Percentiles rank a stretch among this genome's conserved stretches.
Conservation (phyloP, 2,888 invertebrate genomes). For the Gibbula magus region DNA sequence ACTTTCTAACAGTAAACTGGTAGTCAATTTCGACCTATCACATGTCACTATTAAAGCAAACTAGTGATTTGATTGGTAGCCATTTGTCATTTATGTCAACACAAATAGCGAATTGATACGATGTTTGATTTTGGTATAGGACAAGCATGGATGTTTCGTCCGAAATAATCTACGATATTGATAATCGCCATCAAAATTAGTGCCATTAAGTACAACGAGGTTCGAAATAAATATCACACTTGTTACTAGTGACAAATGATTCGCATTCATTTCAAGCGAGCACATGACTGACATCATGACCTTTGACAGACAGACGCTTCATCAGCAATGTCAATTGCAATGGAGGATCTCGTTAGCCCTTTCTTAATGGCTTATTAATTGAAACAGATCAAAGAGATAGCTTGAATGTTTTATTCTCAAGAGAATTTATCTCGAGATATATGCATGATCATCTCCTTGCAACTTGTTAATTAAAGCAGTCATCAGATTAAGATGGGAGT, state of each 20-base stretch:
- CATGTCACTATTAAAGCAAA: background rate
- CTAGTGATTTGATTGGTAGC: background rate
- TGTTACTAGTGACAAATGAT: conserved; percentile 1
- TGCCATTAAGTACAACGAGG: background rate
- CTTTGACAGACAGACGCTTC: background rate
- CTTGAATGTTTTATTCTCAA: conserved; percentile 2
- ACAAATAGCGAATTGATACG: no score
- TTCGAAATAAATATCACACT: conserved; percentile 11
- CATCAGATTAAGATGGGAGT: background rate
- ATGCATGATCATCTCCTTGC: conserved; percentile 3
- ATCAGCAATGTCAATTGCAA: conserved; percentile 7
- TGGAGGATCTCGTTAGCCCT: conserved; percentile 10
- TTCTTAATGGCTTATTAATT: conserved; percentile 16
- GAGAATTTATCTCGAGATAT: conserved; percentile 1
- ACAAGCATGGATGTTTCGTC: no score
- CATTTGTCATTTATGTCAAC: conserved; percentile 2
- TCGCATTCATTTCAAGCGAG: background rate
- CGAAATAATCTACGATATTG: background rate
- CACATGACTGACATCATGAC: background rate
- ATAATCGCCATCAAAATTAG: background rate
- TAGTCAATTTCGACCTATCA: background rate
- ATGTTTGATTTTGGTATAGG: no score
- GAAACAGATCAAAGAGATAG: conserved; percentile 18
- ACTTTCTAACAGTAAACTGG: background rate
- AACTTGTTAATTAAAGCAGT: conserved; percentile 5